A percentile compares a stretch with the other conserved stretches of the same genome.
These are phyloP conservation scores for Sphenodon punctatus DNA, from an alignment of 2,797 vertebrate genomes.

Conservation along the genomic window DNA sequence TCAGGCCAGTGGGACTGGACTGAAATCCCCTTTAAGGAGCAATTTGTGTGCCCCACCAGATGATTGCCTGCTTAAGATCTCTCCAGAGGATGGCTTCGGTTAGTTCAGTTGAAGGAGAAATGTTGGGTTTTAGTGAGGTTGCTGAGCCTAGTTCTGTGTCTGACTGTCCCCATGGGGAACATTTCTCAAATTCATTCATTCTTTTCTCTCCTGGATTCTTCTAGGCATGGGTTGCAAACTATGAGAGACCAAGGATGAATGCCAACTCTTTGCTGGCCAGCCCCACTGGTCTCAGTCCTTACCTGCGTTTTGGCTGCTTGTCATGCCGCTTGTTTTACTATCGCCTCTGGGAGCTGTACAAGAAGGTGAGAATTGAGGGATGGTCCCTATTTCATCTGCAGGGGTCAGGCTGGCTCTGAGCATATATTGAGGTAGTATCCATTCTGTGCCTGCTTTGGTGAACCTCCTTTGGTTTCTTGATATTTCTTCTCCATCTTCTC, in stretches of 20 bases:
- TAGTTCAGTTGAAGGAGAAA: not conserved
- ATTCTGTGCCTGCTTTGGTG: no score
- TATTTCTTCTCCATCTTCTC: no score
- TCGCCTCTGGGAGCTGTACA: conserved; percentile 92
- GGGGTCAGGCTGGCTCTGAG: not conserved
- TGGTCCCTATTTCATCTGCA: no score
- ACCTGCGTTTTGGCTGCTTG: conserved; percentile 94
- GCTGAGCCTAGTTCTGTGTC: no score
- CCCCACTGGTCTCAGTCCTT: conserved; percentile 94
- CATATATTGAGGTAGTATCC: not conserved
- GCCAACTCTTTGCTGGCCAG: conserved; percentile 91
- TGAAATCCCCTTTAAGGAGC: not conserved
- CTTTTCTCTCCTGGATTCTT: not conserved
- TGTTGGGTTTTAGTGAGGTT: no score
- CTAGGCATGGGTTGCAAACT: conserved; percentile 94
- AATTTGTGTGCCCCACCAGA: not conserved
- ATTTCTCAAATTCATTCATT: not conserved
- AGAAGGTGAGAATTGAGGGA: conserved; percentile 84
- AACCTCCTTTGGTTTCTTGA: no score
- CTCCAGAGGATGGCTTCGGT: not conserved
- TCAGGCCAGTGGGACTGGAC: not conserved
- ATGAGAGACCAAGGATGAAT: conserved; percentile 89
- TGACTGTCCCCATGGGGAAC: no score
- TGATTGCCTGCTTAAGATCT: not conserved
- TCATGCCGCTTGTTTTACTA: conserved; percentile 95